Percentiles rank a stretch among this genome's conserved stretches.
phyloP scores from a whole-genome alignment of 2,888 invertebrate genomes.

The Dermolepida albohirtum region DNA sequence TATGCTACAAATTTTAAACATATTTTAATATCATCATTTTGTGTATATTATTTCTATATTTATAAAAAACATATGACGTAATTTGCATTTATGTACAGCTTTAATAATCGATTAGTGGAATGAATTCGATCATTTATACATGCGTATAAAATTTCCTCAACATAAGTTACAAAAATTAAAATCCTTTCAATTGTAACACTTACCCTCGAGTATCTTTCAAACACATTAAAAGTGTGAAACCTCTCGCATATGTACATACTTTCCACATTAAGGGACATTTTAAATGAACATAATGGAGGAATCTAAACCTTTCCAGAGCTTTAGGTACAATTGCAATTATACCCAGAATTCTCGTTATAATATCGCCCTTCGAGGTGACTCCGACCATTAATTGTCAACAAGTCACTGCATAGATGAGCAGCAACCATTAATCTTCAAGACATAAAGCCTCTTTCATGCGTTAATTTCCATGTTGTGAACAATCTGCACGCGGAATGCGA shows the following conservation, averaged over 20 bases:
- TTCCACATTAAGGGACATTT: constrained; percentile 9
- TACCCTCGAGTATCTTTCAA: no score
- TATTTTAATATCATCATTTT: no score
- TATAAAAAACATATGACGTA: no score
- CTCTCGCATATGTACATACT: constrained; percentile 5
- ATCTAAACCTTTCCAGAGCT: constrained; percentile 16
- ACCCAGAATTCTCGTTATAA: constrained; percentile 41
- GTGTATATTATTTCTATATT: no score
- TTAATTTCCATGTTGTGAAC: constrained; percentile 58
- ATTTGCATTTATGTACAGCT: no score
- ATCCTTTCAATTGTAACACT: no score
- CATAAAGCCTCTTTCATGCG: constrained; percentile 54
- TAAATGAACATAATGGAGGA: constrained; percentile 17
- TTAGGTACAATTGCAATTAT: constrained; percentile 37
- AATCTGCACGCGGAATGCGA: constrained; percentile 58
- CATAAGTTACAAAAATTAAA: no score
- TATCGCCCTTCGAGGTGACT: constrained; percentile 41
- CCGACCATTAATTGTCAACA: constrained; percentile 48
- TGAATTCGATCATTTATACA: no score
- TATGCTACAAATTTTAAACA: no score
- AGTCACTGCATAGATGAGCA: constrained; percentile 47
- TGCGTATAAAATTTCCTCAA: no score
- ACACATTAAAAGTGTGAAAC: no score
- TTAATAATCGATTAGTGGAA: no score
- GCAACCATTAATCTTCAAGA: constrained; percentile 53